phyloP scores from a whole-genome alignment of 1,140 invertebrate genomes.

The Aphidius gifuensis region DNA sequence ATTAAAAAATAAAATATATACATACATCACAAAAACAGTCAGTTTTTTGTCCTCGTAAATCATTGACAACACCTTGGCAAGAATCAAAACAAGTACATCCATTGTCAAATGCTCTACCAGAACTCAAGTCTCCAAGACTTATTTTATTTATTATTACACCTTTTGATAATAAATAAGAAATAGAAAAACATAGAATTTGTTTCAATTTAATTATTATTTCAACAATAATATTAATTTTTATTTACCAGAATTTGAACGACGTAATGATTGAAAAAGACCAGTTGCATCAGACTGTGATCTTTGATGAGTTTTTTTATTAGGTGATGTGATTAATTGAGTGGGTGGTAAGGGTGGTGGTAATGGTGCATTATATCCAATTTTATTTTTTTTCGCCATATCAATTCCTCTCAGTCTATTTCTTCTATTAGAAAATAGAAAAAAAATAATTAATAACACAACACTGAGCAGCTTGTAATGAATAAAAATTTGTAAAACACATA shows the following conservation, averaged over 20 bases:
- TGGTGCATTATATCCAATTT: slow-evolving; percentile 33
- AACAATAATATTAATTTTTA: slow-evolving; percentile 14
- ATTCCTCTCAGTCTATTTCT: slow-evolving; percentile 50
- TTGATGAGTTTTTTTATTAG: slow-evolving; percentile 72
- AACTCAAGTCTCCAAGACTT: slow-evolving; percentile 85
- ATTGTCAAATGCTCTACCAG: slow-evolving; percentile 93
- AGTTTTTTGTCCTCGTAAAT: slow-evolving; percentile 68
- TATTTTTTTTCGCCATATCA: slow-evolving; percentile 43
- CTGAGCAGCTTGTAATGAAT: neutral
- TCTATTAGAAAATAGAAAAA: neutral
- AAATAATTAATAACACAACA: neutral
- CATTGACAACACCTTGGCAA: slow-evolving; percentile 72
- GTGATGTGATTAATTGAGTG: slow-evolving; percentile 48
- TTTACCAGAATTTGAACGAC: slow-evolving; percentile 54
- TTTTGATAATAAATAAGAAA: slow-evolving; percentile 23
- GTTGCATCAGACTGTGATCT: slow-evolving; percentile 91
- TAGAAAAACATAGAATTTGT: slow-evolving; percentile 10
- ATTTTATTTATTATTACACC: slow-evolving; percentile 57
- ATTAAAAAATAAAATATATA: slow-evolving; percentile 21
- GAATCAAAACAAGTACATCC: slow-evolving; percentile 86
- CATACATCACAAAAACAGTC: slow-evolving; percentile 74
- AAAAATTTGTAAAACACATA: slow-evolving; percentile 38
- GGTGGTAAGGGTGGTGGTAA: slow-evolving; percentile 42
- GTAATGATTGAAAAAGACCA: slow-evolving; percentile 57
- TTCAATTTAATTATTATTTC: neutral